A percentile compares a stretch with the other conserved stretches of the same genome.
Conservation (phyloP, 2,888 invertebrate genomes). For the Yponomeuta malinellus region DNA sequence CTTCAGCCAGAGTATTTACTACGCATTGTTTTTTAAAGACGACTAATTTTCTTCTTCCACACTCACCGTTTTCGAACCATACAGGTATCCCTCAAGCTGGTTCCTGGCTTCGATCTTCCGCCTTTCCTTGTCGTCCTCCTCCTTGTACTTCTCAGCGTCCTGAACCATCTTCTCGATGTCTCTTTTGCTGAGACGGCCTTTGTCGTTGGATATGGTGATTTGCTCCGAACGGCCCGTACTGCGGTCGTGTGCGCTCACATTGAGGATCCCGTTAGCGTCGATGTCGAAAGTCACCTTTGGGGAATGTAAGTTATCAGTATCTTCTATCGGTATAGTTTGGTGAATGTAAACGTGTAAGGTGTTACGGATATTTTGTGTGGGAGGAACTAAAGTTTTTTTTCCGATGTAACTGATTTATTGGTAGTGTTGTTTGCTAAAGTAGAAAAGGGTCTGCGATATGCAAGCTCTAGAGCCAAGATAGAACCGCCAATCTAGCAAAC, state of each 20-base stretch:
- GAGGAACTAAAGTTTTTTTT: neutral
- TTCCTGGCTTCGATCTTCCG: slow-evolving; percentile 83
- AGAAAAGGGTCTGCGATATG: too few relatives aligned
- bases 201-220: slow-evolving; percentile 92
- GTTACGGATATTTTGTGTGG: neutral
- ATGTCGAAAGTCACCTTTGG: slow-evolving; percentile 87
- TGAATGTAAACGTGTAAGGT: neutral
- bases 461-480: too few relatives aligned
- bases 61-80: slow-evolving; percentile 67
- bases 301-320: slow-evolving; percentile 14
- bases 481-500: too few relatives aligned
- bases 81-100: slow-evolving; percentile 85
- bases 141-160: slow-evolving; percentile 86
- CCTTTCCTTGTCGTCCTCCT: slow-evolving; percentile 83
- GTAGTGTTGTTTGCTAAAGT: too few relatives aligned
- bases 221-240: slow-evolving; percentile 87
- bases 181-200: slow-evolving; percentile 88
- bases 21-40: too few relatives aligned
- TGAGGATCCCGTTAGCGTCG: slow-evolving; percentile 92
- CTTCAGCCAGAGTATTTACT: too few relatives aligned
- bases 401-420: neutral
- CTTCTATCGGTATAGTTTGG: too few relatives aligned
- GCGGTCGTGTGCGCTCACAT: slow-evolving; percentile 85
- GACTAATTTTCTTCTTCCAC: too few relatives aligned
- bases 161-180: slow-evolving; percentile 91